A percentile compares a stretch with the other conserved stretches of the same genome.
Conservation (phyloP, 2,888 invertebrate species). For the Esperia sulphurella region DNA sequence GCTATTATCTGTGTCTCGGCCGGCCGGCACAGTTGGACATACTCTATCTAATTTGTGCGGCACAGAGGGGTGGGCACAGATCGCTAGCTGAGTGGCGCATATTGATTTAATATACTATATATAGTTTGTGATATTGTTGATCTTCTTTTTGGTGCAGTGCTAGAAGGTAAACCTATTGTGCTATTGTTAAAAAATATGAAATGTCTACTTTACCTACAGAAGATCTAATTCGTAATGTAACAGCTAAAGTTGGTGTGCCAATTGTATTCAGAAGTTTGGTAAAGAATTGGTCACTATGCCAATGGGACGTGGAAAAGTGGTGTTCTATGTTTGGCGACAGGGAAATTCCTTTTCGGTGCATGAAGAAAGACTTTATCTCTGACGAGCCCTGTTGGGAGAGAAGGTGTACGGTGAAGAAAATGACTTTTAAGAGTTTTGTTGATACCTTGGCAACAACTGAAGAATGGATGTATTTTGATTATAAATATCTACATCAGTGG, state of each 20-base stretch:
- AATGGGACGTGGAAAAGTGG: slow-evolving; percentile 82
- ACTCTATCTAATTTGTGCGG: too few species aligned
- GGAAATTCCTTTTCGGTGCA: slow-evolving; percentile 78
- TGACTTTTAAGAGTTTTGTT: slow-evolving; percentile 83
- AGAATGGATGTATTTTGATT: slow-evolving; percentile 91
- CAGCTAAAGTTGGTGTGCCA: slow-evolving; percentile 55
- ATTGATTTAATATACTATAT: too few species aligned
- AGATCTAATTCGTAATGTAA: slow-evolving; percentile 41
- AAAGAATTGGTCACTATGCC: slow-evolving; percentile 76
- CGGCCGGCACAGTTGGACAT: too few species aligned
- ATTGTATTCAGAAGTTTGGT: slow-evolving; percentile 75
- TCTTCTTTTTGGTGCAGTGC: too few species aligned
- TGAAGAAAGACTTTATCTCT: slow-evolving; percentile 51
- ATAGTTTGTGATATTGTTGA: too few species aligned
- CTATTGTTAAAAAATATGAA: neutral
- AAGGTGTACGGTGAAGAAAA: slow-evolving; percentile 76
- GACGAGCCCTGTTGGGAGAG: slow-evolving; percentile 90
- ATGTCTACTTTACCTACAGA: slow-evolving; percentile 26
- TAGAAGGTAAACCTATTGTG: too few species aligned
- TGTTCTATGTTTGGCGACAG: slow-evolving; percentile 73
- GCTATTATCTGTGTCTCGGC: too few species aligned
- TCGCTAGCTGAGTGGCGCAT: too few species aligned
- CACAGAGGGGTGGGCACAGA: too few species aligned
- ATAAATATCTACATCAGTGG: slow-evolving; percentile 88
- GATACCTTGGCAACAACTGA: slow-evolving; percentile 46